phyloP scores from a whole-genome alignment of 1,140 invertebrate species.

The Elysia chlorotica region DNA sequence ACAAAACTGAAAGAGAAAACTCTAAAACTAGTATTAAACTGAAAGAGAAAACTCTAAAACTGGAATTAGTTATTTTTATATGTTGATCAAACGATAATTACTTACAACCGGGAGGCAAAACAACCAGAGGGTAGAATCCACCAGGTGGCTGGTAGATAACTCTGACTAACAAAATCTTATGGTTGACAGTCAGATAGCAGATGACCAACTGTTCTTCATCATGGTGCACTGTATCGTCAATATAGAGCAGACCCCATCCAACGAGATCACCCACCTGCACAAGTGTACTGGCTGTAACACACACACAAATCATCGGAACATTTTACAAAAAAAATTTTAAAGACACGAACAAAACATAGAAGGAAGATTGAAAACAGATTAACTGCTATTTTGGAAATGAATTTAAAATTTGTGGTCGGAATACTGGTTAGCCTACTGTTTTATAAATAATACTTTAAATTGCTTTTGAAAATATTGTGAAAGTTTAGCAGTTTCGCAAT shows the following conservation, averaged over 20 bases:
- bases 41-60: background rate
- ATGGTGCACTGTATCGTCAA: slow-evolving; percentile 29
- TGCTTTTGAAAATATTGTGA: too few relatives aligned
- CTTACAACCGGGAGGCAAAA: slow-evolving; percentile 47
- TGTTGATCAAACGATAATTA: background rate
- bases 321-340: too few relatives aligned
- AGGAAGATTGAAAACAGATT: too few relatives aligned
- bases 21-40: background rate
- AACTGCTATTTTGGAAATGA: too few relatives aligned
- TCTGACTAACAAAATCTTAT: slow-evolving; percentile 45
- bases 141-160: slow-evolving; percentile 54
- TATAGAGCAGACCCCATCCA: slow-evolving; percentile 48
- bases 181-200: slow-evolving; percentile 55
- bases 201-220: slow-evolving; percentile 53
- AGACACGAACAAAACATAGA: too few relatives aligned
- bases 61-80: background rate
- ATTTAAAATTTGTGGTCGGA: too few relatives aligned
- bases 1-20: background rate
- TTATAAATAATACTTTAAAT: too few relatives aligned
- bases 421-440: too few relatives aligned
- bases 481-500: too few relatives aligned
- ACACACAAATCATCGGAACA: too few relatives aligned
- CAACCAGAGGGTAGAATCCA: slow-evolving; percentile 52
- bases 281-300: slow-evolving; percentile 18
- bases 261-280: slow-evolving; percentile 37